Evolutionary conservation across 2,888 invertebrate species (phyloP), one percentile per base, ranked within the genome.

Genomic region (Torymus auratus): DNA sequence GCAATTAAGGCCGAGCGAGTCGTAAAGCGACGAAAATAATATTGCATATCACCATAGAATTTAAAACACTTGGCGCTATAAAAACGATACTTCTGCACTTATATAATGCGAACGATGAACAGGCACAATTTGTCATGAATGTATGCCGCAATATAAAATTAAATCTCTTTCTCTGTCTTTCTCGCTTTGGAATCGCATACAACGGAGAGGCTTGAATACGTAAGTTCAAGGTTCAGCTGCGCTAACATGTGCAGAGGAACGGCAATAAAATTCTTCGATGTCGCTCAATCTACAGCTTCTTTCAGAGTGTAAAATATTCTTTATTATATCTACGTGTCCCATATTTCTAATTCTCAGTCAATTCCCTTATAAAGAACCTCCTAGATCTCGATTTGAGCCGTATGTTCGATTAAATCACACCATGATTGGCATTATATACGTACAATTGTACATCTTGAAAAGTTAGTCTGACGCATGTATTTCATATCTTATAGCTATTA

Each of bases 191-290:
- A 53, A 64, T 64, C 12, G 17, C 20, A n/a, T 56, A 28, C 20
- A n/a, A 14, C 20, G 20, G 0, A 4, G 17, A 52, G 58, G 70
- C 10, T n/a, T 58, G 15, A 50, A 70, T 56, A n/a, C 50, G 61
- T 69, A 69, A 76, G 61, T 69, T 76, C 68, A 76, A 76, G 76
- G 76, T 69, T 61, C 69, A 17, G 55, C 55, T 53, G 2, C 11
- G 53, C 64, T 17, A 11, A 0, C 13, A 7, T 28, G 11, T 15
- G 15, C n/a, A 14, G 13, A 2, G 23, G 20, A 28, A 13, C 10
- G 55, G 15, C 65, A 52, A 60, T 75, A 23, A 20, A 60, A 23
- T 20, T 15, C 5, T 68, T 68, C 60, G 2, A 41, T 53, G 15
- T 60, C 60, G 11, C 28, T 68, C 60, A 53, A 60, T 61, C 50